Evolutionary conservation across 2,888 invertebrate species (phyloP).

Genomic region (Xanthorhoe spadicearia): DNA sequence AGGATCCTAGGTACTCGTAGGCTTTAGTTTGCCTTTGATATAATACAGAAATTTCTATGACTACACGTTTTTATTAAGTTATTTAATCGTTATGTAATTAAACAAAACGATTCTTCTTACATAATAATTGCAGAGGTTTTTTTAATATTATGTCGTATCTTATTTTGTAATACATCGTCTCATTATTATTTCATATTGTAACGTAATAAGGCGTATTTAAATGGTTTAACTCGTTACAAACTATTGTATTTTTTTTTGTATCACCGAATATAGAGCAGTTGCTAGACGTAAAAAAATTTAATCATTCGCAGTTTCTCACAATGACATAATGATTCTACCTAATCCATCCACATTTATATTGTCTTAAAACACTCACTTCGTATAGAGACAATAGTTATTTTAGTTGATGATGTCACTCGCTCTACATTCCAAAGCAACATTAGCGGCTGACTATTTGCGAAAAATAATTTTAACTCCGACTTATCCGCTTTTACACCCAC

Average conservation of each 20-base stretch:
- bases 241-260: too few relatives aligned
- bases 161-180: too few relatives aligned
- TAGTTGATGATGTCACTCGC: conserved; percentile 38
- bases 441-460: conserved; percentile 48
- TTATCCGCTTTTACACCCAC: conserved; percentile 52
- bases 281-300: background rate
- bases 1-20: conserved; percentile 22
- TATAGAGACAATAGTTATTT: conserved; percentile 45
- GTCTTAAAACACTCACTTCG: conserved; percentile 23
- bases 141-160: too few relatives aligned
- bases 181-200: too few relatives aligned
- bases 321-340: background rate
- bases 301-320: background rate
- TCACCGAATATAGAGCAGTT: background rate
- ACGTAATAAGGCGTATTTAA: too few relatives aligned
- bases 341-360: conserved; percentile 16
- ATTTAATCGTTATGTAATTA: too few relatives aligned
- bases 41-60: conserved; percentile 8
- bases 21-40: conserved; percentile 10
- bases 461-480: conserved; percentile 50
- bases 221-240: too few relatives aligned
- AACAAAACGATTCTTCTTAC: too few relatives aligned
- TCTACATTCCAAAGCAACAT: conserved; percentile 58
- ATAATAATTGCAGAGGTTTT: too few relatives aligned
- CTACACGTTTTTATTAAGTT: background rate